A percentile compares a stretch with the other conserved stretches of the same genome.
These are phyloP conservation scores for Halichondria panicea DNA, from an alignment of 37 sponge, comb jelly and placozoan species.

Conservation along the genomic window DNA sequence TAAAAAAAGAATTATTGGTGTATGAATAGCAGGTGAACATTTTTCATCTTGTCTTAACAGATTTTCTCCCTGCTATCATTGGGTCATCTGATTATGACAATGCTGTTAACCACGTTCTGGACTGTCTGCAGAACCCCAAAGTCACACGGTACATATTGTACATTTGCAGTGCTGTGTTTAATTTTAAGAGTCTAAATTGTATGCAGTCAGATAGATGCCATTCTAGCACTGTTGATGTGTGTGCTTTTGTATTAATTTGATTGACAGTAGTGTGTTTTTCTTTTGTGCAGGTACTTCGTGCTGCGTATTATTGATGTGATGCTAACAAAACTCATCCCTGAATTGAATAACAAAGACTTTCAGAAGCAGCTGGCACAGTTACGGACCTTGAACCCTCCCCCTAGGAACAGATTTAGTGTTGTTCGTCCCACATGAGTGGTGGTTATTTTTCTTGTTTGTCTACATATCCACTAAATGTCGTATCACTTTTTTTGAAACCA, in stretches of 20 bases:
- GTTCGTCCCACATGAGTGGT: no score
- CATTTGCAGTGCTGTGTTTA: no score
- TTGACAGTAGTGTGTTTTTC: no score
- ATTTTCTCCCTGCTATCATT: conserved; percentile 59
- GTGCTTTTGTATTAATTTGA: no score
- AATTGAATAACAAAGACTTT: conserved; percentile 38
- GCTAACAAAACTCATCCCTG: conserved; percentile 55
- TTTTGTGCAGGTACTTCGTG: conserved; percentile 59
- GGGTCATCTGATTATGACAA: conserved; percentile 41
- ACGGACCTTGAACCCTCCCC: conserved; percentile 19
- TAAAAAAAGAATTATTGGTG: neutral
- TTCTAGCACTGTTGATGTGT: no score
- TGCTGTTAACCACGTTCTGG: conserved; percentile 54
- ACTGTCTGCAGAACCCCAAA: conserved; percentile 62
- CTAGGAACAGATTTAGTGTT: no score
- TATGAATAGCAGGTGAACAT: neutral
- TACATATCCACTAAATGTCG: no score
- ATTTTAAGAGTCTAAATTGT: no score
- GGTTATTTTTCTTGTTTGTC: no score
- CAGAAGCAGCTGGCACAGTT: conserved; percentile 19
- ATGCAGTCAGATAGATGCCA: no score
- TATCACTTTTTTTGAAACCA: no score
- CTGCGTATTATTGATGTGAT: conserved; percentile 50
- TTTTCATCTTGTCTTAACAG: conserved; percentile 30
- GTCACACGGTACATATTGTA: conserved; percentile 51